These are phyloP conservation scores for Corythornis cristatus DNA, from an alignment of 2,113 vertebrate species.

Conservation along the genomic window DNA sequence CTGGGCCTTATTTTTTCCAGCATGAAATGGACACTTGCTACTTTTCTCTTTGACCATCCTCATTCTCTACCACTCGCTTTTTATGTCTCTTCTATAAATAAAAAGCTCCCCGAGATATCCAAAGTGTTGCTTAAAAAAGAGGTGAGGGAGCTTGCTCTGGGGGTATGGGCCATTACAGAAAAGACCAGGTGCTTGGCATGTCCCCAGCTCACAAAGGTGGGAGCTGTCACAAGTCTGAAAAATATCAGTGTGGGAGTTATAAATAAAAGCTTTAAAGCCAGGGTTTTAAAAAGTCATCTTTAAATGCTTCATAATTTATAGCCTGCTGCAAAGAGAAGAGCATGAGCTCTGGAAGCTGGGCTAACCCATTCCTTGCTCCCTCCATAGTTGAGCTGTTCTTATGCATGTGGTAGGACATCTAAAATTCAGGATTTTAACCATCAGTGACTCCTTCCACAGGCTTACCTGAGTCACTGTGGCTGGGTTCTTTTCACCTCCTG, in stretches of 20 bases:
- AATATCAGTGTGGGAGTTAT: constrained; percentile 78
- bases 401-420: neutral
- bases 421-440: neutral
- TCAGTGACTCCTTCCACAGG: neutral
- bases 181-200: constrained; percentile 76
- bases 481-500: neutral
- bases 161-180: constrained; percentile 69
- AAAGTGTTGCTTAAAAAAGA: constrained; percentile 51
- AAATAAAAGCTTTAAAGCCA: constrained; percentile 78
- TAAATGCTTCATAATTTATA: constrained; percentile 79
- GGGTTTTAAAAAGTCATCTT: constrained; percentile 75
- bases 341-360: constrained; percentile 53
- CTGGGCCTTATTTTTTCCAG: neutral
- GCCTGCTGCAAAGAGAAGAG: constrained; percentile 55
- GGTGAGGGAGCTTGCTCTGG: constrained; percentile 14
- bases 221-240: constrained; percentile 76
- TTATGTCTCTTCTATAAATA: constrained; percentile 56
- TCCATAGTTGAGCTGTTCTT: neutral
- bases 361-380: constrained; percentile 51
- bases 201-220: constrained; percentile 71
- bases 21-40: neutral
- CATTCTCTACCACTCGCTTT: neutral
- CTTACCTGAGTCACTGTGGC: neutral
- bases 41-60: constrained; percentile 44
- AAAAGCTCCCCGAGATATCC: constrained; percentile 25